A percentile compares a stretch with the other conserved stretches of the same genome.
phyloP scores from a whole-genome alignment of 2,797 vertebrate genomes.

The Myotis planiceps region DNA sequence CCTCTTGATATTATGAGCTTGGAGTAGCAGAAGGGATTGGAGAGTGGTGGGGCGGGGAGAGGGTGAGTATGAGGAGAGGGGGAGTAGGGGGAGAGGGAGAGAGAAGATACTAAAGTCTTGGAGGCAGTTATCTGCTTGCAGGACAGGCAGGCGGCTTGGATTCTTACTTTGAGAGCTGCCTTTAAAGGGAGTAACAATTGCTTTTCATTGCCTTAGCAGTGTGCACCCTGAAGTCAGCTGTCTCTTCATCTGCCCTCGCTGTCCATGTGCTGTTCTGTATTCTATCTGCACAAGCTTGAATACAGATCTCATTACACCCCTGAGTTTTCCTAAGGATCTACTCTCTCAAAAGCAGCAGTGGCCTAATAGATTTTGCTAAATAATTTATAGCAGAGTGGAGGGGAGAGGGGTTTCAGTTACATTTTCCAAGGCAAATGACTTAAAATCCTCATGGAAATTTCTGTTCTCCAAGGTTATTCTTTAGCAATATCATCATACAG shows the following conservation, averaged over 20 bases:
- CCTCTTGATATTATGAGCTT: neutral
- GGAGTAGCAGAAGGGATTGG: neutral
- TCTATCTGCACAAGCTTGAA: neutral
- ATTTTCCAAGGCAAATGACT: neutral
- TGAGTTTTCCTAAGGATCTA: neutral
- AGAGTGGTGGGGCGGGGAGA: neutral
- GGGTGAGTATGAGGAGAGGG: neutral
- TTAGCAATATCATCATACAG: neutral
- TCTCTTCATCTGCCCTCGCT: neutral
- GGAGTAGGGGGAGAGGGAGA: neutral
- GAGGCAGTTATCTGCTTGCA: neutral
- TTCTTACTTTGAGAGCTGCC: neutral
- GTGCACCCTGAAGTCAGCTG: neutral
- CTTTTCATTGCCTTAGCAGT: neutral
- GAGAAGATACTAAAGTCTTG: neutral
- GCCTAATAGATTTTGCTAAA: slow-evolving; percentile 27
- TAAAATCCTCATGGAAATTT: neutral
- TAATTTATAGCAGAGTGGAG: neutral
- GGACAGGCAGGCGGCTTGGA: neutral
- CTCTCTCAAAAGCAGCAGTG: neutral
- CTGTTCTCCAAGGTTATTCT: neutral
- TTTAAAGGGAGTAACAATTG: slow-evolving; percentile 17
- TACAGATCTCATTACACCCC: neutral
- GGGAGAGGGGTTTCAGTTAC: neutral
- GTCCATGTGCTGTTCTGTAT: neutral